These are phyloP conservation scores for Acrossocheilus fasciatus DNA, from an alignment of 2,797 vertebrate genomes.

Conservation along the genomic window DNA sequence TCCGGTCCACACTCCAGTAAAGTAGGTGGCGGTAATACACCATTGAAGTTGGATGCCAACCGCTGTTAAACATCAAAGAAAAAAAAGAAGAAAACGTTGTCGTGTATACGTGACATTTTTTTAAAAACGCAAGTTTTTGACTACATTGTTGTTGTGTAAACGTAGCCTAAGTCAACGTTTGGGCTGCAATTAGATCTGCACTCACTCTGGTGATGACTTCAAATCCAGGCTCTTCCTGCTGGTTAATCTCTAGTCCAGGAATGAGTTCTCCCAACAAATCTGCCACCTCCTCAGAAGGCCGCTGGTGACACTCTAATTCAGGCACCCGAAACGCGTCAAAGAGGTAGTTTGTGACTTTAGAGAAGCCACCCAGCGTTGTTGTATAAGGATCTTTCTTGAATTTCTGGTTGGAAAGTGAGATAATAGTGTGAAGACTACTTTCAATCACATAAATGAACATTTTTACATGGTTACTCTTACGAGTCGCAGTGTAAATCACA, in stretches of 20 bases:
- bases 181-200: neutral
- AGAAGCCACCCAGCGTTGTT: slow-evolving; percentile 90
- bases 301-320: slow-evolving; percentile 82
- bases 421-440: neutral
- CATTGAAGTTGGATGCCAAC: no score
- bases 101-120: no score
- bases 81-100: no score
- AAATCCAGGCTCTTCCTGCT: slow-evolving; percentile 94
- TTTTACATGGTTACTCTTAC: neutral
- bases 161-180: neutral
- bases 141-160: no score
- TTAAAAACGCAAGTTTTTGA: no score
- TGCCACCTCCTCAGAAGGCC: slow-evolving; percentile 90
- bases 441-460: neutral
- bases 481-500: slow-evolving; percentile 55
- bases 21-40: no score
- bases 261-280: slow-evolving; percentile 90
- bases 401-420: slow-evolving; percentile 78
- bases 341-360: slow-evolving; percentile 95
- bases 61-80: no score
- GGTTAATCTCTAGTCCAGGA: slow-evolving; percentile 93
- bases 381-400: slow-evolving; percentile 90
- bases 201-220: slow-evolving; percentile 97
- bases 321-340: slow-evolving; percentile 86
- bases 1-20: no score